Base-by-base conservation (phyloP, 2,797 vertebrate genomes). In the Xenopus petersii region DNA sequence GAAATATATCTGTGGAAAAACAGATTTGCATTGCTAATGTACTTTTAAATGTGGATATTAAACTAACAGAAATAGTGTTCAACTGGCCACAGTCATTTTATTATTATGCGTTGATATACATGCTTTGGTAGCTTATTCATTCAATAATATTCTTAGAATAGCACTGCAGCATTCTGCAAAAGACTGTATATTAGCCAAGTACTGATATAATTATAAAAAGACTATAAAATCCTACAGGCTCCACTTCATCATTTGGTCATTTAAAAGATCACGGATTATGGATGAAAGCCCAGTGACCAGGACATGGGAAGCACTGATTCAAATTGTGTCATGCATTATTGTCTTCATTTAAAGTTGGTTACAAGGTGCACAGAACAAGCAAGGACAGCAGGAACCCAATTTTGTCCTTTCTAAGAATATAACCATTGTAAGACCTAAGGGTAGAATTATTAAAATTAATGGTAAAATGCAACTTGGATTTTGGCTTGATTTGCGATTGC, bases 181-280 rank as follows among this genome's bases (percentile, higher is more conserved):
- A 62, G 17, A 33, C 55, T 61, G 36, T 42, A 54, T 64, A 69
- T 47, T 69, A 70, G 76, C 71, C 71, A 78, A 78, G 64, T 64
- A n/a, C 70, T 63, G 54, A 67, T 70, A 66, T 74, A 64, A 79
- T 79, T 79, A 73, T 42, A 79, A 76, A 42, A 79, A 73, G 61
- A 11, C 59, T 60, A 74, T 74, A 73, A 74, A 79, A 73, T 58
- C 12, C 59, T 42, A 60, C 24, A 68, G 60, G 66, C 36, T 59
- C 48, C 55, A 70, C 70, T 79, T 79, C 67, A 79, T 79, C 71
- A 79, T 79, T 73, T 61, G 76, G 66, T 70, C 71, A 79, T 70
- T 79, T 79, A 60, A 79, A 78, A 79, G 66, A 78, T 73, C 76
- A 70, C 55, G 70, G 67, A 69, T 79, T 61, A 36, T 30, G 66